phyloP scores from a whole-genome alignment of 2,888 invertebrate species.

The Trissonchulus latispiculum region DNA sequence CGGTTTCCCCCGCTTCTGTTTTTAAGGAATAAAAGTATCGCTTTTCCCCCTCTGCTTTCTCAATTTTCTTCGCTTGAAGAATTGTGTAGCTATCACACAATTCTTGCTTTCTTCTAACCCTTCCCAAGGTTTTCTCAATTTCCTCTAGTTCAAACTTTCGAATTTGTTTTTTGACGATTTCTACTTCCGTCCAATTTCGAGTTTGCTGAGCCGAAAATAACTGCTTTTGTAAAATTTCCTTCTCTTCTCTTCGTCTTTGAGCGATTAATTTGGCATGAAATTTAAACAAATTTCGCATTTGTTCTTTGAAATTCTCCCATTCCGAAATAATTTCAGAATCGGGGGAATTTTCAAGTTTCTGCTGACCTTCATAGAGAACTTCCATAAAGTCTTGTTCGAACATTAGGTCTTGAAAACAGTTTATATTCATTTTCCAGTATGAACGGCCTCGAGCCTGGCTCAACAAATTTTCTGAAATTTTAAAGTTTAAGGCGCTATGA shows the following conservation, averaged over 20 bases:
- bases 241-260: too few relatives aligned
- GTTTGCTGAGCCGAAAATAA: too few relatives aligned
- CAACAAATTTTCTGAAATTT: background rate
- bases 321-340: too few relatives aligned
- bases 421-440: background rate
- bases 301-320: too few relatives aligned
- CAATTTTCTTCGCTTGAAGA: background rate
- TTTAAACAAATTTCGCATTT: too few relatives aligned
- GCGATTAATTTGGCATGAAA: too few relatives aligned
- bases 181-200: too few relatives aligned
- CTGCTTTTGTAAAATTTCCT: too few relatives aligned
- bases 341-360: too few relatives aligned
- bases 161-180: background rate
- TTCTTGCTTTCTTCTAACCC: background rate
- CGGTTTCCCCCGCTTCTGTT: background rate
- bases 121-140: background rate
- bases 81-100: background rate
- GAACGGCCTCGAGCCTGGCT: background rate
- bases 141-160: background rate
- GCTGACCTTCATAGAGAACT: too few relatives aligned
- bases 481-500: background rate
- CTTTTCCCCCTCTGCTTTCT: background rate
- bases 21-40: background rate
- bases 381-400: too few relatives aligned
- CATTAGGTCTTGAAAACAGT: too few relatives aligned